These are phyloP conservation scores for Oasisia sp. DNA, from an alignment of 2,888 invertebrate genomes.

Conservation along the genomic window DNA sequence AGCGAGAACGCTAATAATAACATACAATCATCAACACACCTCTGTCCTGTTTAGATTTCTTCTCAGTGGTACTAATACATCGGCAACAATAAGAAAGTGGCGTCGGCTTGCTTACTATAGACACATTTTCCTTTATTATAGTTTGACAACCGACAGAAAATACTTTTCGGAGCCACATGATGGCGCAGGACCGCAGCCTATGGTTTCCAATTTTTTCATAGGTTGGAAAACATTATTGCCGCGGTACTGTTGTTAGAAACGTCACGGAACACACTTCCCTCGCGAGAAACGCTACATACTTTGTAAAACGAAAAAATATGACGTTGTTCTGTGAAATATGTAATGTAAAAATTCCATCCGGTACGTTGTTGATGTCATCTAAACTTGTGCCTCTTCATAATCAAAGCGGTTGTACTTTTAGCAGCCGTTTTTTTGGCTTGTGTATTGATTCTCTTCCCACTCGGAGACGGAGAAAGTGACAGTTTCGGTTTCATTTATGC, in stretches of 20 bases:
- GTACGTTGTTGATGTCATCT: background rate
- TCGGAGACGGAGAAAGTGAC: too few relatives aligned
- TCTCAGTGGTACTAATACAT: background rate
- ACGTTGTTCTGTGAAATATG: slow-evolving; percentile 9
- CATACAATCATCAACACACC: background rate
- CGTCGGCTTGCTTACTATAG: background rate
- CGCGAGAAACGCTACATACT: background rate
- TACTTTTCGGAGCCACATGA: background rate
- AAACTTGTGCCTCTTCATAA: background rate
- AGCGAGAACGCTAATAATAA: background rate
- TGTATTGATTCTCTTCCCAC: too few relatives aligned
- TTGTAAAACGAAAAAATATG: background rate
- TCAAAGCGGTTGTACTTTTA: too few relatives aligned
- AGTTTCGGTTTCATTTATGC: too few relatives aligned
- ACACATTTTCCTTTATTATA: background rate
- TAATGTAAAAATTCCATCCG: slow-evolving; percentile 1
- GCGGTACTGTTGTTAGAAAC: background rate
- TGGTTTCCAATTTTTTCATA: background rate
- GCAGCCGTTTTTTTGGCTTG: too few relatives aligned
- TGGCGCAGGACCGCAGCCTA: background rate
- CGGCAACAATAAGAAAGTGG: slow-evolving; percentile 6
- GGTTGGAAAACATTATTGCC: background rate
- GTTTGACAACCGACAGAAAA: background rate
- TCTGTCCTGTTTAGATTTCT: background rate
- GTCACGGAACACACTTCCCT: background rate